Evolutionary conservation across 2,113 vertebrate genomes (phyloP).

Genomic region (Gobio gobio): DNA sequence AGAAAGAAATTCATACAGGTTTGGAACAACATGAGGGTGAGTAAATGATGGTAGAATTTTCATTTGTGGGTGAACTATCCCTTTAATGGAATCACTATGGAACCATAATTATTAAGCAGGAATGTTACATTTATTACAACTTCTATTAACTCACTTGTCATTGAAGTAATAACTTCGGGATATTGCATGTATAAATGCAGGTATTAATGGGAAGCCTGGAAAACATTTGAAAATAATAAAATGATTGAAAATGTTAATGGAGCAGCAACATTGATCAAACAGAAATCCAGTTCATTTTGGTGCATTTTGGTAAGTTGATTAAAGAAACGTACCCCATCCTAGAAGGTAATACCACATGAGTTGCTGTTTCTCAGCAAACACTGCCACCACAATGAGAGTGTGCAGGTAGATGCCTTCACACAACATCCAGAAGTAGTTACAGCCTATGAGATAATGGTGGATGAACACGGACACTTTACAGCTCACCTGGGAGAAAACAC

Average conservation of each 20-base stretch:
- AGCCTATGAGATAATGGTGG: constrained; percentile 91
- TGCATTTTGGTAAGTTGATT: neutral
- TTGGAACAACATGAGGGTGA: no score
- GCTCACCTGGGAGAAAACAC: constrained; percentile 73
- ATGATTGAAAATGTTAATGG: neutral
- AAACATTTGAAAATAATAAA: neutral
- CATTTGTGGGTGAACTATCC: no score
- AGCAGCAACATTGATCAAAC: neutral
- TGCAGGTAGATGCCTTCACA: constrained; percentile 98
- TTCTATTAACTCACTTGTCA: constrained; percentile 84
- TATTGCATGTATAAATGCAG: constrained; percentile 87
- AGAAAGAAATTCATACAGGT: no score
- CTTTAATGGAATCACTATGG: neutral
- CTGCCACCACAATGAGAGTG: constrained; percentile 96
- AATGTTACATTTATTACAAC: neutral
- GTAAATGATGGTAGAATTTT: no score
- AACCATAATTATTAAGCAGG: neutral
- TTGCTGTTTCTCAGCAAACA: constrained; percentile 95
- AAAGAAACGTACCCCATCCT: constrained; percentile 83
- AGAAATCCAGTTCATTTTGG: neutral
- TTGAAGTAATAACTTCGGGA: constrained; percentile 91
- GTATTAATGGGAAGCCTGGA: constrained; percentile 92
- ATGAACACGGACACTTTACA: constrained; percentile 91
- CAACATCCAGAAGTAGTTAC: constrained; percentile 99
- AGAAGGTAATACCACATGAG: constrained; percentile 96